Base-by-base conservation (phyloP, 2,888 invertebrate genomes). In the Ypsolopha sequella region DNA sequence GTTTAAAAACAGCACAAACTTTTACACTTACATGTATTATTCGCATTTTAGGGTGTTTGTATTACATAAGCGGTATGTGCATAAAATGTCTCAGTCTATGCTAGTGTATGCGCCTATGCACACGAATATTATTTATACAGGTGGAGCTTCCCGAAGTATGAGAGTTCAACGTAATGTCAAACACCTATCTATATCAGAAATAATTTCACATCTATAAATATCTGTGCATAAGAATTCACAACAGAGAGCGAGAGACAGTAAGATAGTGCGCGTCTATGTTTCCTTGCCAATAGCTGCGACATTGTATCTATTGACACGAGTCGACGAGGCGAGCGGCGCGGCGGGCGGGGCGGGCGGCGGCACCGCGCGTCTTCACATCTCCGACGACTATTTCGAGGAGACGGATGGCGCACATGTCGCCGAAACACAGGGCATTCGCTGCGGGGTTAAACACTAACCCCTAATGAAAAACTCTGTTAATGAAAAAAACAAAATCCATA, bases 81-180 rank as follows among this genome's bases (percentile, higher is more conserved):
- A 24, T 24, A 24, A 24, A 24, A 4, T 24, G 4, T 24, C 24
- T 24, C 24, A 24, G 24, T 24, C 24, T 24, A 24, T 24, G 24
- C 24, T 24, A 24, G 24, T 24, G 24, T 3, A 24, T 24, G 24
- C 24, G 2, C 4, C 24, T 24, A 24, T 57, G 58, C 59, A 60
- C 54, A 63, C 65, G 60, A 63, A 70, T 68, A 76, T 74, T 78
- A 78, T 75, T 78, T 72, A 69, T 77, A 78, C 82, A 84, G 85
- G 84, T 84, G 81, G 80, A 82, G 64, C 75, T 76, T 74, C 77
- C 81, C 80, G 75, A 78, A 80, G 81, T 80, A 82, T 84, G 81
- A 82, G 84, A 85, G 85, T 85, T 85, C 85, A 85, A 82, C 84
- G 84, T 85, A 84, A 85, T 85, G 85, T 84, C 85, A 85, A 85